Evolutionary conservation across 92 coral and sea anemone genomes (phyloP), one percentile per base, ranked within the genome.

Genomic region (Epizoanthus fatuus): DNA sequence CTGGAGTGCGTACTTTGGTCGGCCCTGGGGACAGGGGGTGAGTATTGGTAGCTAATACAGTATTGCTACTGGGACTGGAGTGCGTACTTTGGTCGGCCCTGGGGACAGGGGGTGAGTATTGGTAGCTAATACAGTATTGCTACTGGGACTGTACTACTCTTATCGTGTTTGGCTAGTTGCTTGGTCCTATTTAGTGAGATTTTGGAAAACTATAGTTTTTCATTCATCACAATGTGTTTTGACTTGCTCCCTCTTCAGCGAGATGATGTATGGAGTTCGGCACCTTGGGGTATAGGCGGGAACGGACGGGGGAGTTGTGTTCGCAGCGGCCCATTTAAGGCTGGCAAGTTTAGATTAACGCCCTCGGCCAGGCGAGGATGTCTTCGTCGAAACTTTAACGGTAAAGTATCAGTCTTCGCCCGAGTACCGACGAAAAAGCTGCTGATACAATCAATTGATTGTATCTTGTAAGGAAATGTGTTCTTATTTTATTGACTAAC

Each of bases 61-160:
- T 47, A 42, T 13, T 94, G 94, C 67, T 90, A 93, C 81, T 90
- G 96, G 96, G 96, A 93, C 90, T 93, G 96, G 96, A 90, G 96
- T 84, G 58, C 87, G 15, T 90, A 86, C 81, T 87, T 94, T 10
- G 92, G 92, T 15, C 80, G 70, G 13, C 96, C 94, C 6, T 90
- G 96, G 96, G 40, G 80, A 45, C 81, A 74, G 44, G 71, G 67
- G 67, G 67, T 62, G 69, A 63, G 67, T 63, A 55, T 55, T 8
- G 35, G 35, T 29, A 29, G 35, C 14, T 17, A 17, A 7, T 60
- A 0, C 11, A 7, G 53, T 49, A 49, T 38, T 92, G 94, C 59
- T 87, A 90, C 78, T 87, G 94, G 92, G 94, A 93, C 88, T 93
- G 94, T 5, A 8, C 13, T 49, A 49, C 11, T 8, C 13, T 49